phyloP scores from a whole-genome alignment of 2,113 vertebrate species.

The Ursus arctos region DNA sequence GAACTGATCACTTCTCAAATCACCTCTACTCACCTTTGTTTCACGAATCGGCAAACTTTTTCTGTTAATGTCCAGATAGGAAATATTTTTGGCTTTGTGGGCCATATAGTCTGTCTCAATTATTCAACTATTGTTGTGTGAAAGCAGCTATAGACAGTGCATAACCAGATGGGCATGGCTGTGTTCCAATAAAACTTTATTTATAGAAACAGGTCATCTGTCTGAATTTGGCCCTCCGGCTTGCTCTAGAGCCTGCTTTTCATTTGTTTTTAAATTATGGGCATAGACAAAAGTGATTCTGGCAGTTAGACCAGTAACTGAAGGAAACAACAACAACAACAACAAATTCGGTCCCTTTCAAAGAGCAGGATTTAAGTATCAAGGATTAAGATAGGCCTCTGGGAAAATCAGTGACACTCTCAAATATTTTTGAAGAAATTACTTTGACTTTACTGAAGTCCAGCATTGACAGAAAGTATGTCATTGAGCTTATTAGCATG shows the following conservation, averaged over 20 bases:
- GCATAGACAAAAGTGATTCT: not conserved
- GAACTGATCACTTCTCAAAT: not conserved
- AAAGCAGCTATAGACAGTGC: not conserved
- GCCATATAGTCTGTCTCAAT: not conserved
- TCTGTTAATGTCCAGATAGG: not conserved
- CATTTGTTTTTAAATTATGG: not conserved
- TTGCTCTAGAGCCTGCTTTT: not conserved
- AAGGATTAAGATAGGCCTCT: not conserved
- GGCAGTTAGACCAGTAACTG: not conserved
- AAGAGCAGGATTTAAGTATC: not conserved
- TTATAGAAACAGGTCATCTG: not conserved
- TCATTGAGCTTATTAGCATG: not conserved
- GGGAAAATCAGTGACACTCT: not conserved
- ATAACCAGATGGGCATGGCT: not conserved
- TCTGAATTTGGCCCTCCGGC: not conserved
- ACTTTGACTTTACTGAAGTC: not conserved
- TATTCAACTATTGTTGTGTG: not conserved
- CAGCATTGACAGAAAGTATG: not conserved
- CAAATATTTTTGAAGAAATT: not conserved
- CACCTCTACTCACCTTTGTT: not conserved
- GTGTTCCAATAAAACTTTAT: constrained; percentile 2
- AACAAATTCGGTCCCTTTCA: not conserved
- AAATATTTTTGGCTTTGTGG: not conserved
- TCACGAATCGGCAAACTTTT: not conserved
- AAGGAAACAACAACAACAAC: not conserved